Evolutionary conservation across 2,888 invertebrate genomes (phyloP), one percentile per base, ranked within the genome.

Genomic region (Scotopteryx bipunctaria): DNA sequence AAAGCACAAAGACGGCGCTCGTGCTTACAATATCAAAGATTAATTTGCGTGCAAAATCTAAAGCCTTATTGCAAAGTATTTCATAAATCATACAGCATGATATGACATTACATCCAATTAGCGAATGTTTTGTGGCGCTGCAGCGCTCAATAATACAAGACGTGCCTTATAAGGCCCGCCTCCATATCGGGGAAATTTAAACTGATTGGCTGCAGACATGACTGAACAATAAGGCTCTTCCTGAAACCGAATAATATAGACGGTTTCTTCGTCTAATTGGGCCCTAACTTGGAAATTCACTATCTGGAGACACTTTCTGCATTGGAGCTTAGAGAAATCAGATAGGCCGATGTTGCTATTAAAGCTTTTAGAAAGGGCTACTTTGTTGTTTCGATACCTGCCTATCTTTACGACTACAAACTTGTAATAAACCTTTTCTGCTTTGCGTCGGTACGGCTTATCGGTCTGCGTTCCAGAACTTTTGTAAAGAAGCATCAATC

Each of bases 151-250:
- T 79, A 78, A 76, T 78, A 75, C 70, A 69, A 71, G 61, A 61
- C 53, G 53, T 57, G 50, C 81, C 81, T 60, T 83, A 74, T 76
- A 83, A 41, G 80, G 81, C 52, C 29, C 40, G 41, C 57, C 61
- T 59, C 85, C 84, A 72, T 86, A 83, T 76, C 73, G 74, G 78
- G 83, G 72, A 79, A 85, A 83, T 84, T 83, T 83, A 86, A 86
- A 81, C 85, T 85, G 85, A 88, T 87, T 85, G 84, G 84, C 66
- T 59, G 64, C 65, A 60, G 71, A 73, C 73, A 71, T 73, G 80
- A 83, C 77, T 77, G 78, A 79, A 88, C 88, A 89, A 90, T 88
- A 74, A 63, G 71, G 67, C 55, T 69, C 69, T 68, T 71, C 66
- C 59, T 57, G 65, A 65, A 71, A 69, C 64, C 68, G 60, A 71